Evolutionary conservation across 2,113 vertebrate species (phyloP), one percentile per base, ranked within the genome.

Genomic region (Spheniscus mendiculus): DNA sequence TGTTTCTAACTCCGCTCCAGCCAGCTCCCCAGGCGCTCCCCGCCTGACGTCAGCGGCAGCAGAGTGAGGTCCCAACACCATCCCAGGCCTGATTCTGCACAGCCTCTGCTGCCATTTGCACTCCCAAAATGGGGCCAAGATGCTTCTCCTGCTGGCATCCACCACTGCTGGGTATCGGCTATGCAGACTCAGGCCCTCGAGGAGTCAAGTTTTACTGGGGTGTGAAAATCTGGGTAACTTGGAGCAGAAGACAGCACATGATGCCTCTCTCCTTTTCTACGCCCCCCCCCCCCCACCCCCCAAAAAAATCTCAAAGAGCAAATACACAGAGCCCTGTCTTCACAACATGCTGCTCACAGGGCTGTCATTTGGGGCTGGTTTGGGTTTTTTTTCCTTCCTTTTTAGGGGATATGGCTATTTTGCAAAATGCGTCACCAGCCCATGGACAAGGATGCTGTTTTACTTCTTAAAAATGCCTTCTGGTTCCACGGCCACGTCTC

Each of bases 211-310:
- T 49, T 65, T 36, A 14, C 42, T 19, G 59, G 9, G 45, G 26
- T 29, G 15, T 14, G 6, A 56, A 77, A 42, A 12, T 15, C 2
- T 53, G 65, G 70, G 32, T 53, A 8, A 3, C 26, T 11, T n/a
- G 3, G 14, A 81, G 85, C 18, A 36, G 23, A 42, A 45, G 20
- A 30, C n/a, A 56, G 66, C 56, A 25, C 34, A 6, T 0, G 0
- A 10, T 11, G 18, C 29, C 26, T 52, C 26, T 52, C 55, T 74
- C 45, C 30, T 90, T 87, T 49, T 61, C 44, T 17, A 1, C 36
- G 10, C 25, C 6, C 3, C 3, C 5, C 8, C 12, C 2, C 0
- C 40, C 40, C 40, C 0, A 6, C 14, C 42, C 42, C 0, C 9
- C 32, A 6, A 32, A 34, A 76, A 71, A 62, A 52, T 12, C 17